Conservation (phyloP, 2,113 vertebrate species). For the Phyllopteryx taeniolatus region DNA sequence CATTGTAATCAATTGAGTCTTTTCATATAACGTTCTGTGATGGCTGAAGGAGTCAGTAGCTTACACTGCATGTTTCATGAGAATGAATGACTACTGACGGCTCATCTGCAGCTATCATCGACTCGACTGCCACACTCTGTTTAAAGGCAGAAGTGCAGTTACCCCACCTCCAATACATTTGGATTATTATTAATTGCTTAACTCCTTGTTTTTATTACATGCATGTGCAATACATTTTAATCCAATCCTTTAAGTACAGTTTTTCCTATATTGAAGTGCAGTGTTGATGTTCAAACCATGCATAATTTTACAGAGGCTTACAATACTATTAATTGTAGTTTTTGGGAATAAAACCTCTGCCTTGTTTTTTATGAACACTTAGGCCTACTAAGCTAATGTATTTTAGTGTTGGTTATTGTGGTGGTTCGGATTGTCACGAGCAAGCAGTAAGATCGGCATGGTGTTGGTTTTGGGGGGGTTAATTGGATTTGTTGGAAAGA, state of each 20-base stretch:
- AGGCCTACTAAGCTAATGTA: neutral
- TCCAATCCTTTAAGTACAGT: neutral
- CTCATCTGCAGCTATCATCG: neutral
- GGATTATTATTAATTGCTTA: too few relatives aligned
- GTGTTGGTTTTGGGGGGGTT: neutral
- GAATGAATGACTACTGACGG: constrained; percentile 22
- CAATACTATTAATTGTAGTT: too few relatives aligned
- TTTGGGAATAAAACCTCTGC: neutral
- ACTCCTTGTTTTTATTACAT: neutral
- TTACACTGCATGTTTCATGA: constrained; percentile 34
- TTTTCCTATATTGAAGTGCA: neutral
- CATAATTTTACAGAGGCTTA: too few relatives aligned
- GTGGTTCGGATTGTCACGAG: neutral
- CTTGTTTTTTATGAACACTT: neutral
- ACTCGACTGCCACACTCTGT: constrained; percentile 58
- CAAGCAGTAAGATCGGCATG: neutral
- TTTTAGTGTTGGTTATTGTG: too few relatives aligned
- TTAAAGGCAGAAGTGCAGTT: neutral
- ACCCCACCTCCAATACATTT: neutral
- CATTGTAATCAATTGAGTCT: neutral
- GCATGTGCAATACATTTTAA: neutral
- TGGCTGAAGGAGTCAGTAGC: constrained; percentile 12
- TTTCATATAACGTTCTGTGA: neutral
- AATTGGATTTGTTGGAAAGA: neutral
- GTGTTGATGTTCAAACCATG: too few relatives aligned